These are phyloP conservation scores for Drosophila kanapiae DNA, from an alignment of 1,140 invertebrate genomes.

Conservation along the genomic window DNA sequence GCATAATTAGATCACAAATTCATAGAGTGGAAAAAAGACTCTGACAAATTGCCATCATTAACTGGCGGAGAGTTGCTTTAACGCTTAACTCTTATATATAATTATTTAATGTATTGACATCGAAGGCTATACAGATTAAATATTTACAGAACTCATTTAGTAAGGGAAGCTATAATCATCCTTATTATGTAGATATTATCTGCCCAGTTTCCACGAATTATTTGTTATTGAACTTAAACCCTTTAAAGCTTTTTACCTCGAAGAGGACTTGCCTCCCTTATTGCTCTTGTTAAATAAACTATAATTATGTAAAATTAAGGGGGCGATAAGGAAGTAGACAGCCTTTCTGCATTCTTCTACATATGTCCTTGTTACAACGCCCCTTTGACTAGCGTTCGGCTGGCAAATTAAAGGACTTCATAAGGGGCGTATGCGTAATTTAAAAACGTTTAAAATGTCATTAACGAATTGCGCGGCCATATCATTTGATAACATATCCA, in stretches of 20 bases:
- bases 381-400: constrained; percentile 12
- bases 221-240: too few species aligned
- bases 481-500: constrained; percentile 64
- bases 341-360: not conserved
- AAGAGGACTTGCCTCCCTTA: not conserved
- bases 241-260: not conserved
- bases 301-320: constrained; percentile 28
- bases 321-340: not conserved
- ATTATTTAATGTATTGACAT: constrained; percentile 8
- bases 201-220: too few species aligned
- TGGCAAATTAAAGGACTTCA: constrained; percentile 46
- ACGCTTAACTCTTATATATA: not conserved
- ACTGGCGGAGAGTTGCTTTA: constrained; percentile 9
- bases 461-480: constrained; percentile 65
- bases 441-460: constrained; percentile 79
- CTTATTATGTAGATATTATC: too few species aligned
- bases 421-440: constrained; percentile 74
- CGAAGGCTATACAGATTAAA: not conserved
- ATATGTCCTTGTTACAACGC: constrained; percentile 30
- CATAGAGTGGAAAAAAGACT: constrained; percentile 6
- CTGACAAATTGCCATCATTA: constrained; percentile 39
- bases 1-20: constrained; percentile 49
- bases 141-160: constrained; percentile 9
- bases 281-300: constrained; percentile 20
- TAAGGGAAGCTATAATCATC: too few species aligned